A percentile compares a stretch with the other conserved stretches of the same genome.
Evolutionary conservation across 2,797 vertebrate species (phyloP).

Genomic region (Phrynocephalus forsythii): DNA sequence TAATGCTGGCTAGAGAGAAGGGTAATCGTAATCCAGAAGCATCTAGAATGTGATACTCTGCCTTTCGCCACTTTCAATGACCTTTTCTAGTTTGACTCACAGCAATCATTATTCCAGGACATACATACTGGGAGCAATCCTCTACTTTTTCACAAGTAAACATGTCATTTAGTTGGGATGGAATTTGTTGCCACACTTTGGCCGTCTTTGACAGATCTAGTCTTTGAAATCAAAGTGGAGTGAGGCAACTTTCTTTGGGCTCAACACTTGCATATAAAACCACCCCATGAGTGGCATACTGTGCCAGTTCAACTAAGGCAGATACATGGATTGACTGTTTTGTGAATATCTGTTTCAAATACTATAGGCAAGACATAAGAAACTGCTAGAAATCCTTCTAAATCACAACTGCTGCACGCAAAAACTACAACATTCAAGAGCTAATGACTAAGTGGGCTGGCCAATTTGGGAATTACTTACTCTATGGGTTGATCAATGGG

Average conservation of each 20-base stretch:
- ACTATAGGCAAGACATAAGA: neutral
- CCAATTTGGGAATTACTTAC: neutral
- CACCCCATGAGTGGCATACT: neutral
- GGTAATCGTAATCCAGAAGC: too few relatives aligned
- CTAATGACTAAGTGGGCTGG: neutral
- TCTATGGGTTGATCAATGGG: neutral
- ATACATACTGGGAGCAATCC: too few relatives aligned
- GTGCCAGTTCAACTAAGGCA: fast-evolving
- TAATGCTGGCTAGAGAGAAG: too few relatives aligned
- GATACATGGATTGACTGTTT: neutral
- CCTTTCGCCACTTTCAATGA: too few relatives aligned
- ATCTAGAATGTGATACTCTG: too few relatives aligned
- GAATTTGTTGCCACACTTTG: too few relatives aligned
- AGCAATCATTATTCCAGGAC: too few relatives aligned
- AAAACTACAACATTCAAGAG: neutral
- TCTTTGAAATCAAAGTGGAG: neutral
- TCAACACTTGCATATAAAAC: neutral
- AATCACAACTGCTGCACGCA: too few relatives aligned
- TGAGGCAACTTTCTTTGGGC: neutral
- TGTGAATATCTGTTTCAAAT: neutral
- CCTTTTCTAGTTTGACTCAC: too few relatives aligned
- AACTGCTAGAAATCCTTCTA: neutral
- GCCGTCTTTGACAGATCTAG: neutral
- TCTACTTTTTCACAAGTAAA: too few relatives aligned
- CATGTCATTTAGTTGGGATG: too few relatives aligned